phyloP scores from a whole-genome alignment of 2,113 vertebrate species.

The Notechis scutatus region DNA sequence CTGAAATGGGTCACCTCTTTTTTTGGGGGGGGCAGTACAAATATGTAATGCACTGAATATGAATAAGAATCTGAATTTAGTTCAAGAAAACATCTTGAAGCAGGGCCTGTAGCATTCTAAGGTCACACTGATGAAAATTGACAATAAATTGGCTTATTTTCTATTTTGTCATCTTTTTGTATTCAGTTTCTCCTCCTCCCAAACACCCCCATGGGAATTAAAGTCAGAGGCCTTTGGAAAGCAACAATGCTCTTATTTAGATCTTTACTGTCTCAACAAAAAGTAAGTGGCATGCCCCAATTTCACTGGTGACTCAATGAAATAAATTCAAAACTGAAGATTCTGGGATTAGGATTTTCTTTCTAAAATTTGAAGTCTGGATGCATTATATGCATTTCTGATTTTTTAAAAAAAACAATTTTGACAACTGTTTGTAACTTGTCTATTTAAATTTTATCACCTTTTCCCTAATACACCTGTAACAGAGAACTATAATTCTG shows the following conservation, averaged over 20 bases:
- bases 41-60: neutral
- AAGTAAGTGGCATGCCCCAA: neutral
- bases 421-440: neutral
- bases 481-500: neutral
- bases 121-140: neutral
- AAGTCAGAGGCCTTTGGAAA: neutral
- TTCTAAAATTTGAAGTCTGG: neutral
- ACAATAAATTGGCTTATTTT: neutral
- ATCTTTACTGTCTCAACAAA: neutral
- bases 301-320: neutral
- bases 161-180: neutral
- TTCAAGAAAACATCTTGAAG: neutral
- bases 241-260: neutral
- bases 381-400: neutral
- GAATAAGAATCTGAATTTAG: neutral
- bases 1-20: neutral
- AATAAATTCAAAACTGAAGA: neutral
- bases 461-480: neutral
- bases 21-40: no score
- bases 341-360: neutral
- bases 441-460: slow-evolving; percentile 5
- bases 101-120: neutral
- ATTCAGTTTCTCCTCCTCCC: neutral
- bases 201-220: neutral
- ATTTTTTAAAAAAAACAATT: neutral